Evolutionary conservation across 2,888 invertebrate species (phyloP).

Genomic region (Ditula angustiorana): DNA sequence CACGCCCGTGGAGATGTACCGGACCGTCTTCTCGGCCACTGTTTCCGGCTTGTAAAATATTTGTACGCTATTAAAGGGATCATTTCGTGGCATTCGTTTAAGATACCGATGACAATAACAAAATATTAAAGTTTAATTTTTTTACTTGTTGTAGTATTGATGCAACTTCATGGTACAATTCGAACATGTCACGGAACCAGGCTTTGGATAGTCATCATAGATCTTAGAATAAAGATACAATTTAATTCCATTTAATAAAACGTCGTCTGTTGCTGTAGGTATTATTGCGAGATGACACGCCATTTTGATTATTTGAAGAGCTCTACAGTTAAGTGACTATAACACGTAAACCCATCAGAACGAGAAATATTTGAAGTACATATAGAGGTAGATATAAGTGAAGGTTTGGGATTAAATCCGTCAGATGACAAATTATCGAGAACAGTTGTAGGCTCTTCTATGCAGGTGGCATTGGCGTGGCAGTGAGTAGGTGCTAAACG

Average conservation of each 20-base stretch:
- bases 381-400: background rate
- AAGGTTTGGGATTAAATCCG: background rate
- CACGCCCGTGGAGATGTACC: constrained; percentile 81
- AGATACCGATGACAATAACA: no score
- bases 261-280: background rate
- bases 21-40: constrained; percentile 84
- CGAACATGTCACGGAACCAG: background rate
- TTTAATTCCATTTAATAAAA: no score
- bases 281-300: background rate
- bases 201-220: background rate
- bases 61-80: background rate
- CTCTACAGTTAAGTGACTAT: constrained; percentile 23
- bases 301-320: constrained; percentile 26
- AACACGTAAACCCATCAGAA: constrained; percentile 1
- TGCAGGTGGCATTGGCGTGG: constrained; percentile 35
- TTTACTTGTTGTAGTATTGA: no score
- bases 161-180: background rate
- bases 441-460: constrained; percentile 21
- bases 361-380: background rate
- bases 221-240: no score
- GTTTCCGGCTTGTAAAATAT: constrained; percentile 81
- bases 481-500: constrained; percentile 31
- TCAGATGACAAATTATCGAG: constrained; percentile 17
- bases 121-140: no score
- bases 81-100: background rate